Evolutionary conservation across 1,140 invertebrate species (phyloP), one percentile per base, ranked within the genome.

Genomic region (Drosophila lacteicornis): DNA sequence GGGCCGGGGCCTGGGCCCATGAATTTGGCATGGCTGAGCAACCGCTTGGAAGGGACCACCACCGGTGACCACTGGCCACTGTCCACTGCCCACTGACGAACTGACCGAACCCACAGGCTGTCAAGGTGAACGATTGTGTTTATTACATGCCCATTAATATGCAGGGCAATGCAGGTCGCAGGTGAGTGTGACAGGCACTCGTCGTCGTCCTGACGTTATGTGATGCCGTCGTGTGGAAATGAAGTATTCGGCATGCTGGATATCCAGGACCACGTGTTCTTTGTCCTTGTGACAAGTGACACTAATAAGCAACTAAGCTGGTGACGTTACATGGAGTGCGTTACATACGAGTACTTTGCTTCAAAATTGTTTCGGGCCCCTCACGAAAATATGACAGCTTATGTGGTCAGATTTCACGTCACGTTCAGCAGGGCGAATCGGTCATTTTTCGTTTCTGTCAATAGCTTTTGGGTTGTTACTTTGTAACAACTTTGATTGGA

Each of bases 101-200:
- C 71, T 76, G 74, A 75, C 74, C 76, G 15, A 71, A 50, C 67
- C 67, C 70, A 73, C 57, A 57, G 57, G 66, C 75, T 79, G 75
- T 79, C 76, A 79, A 79, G 76, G 76, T 79, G 76, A 79, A 40
- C 76, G 75, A 79, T 65, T 79, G 76, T 79, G 75, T 79, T 79
- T 79, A 79, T 79, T 79, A 71, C 76, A 79, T 71, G 67, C 63
- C 75, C 76, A 79, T 79, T 79, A 79, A 79, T 79, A 79, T 79
- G 59, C 74, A 78, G 42, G 51, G 59, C 66, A 30, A 25, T 43
- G 70, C 66, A 45, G 38, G 56, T 30, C 40, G 42, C 19, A 67
- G 33, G 36, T 51, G 62, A 19, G 53, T 56, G 36, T n/a, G 53
- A 56, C 53, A 40, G 51, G 33, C 51, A 40, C 51, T 22, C 33